Base-by-base conservation (phyloP, 2,888 invertebrate genomes). In the Zelleria hepariella region DNA sequence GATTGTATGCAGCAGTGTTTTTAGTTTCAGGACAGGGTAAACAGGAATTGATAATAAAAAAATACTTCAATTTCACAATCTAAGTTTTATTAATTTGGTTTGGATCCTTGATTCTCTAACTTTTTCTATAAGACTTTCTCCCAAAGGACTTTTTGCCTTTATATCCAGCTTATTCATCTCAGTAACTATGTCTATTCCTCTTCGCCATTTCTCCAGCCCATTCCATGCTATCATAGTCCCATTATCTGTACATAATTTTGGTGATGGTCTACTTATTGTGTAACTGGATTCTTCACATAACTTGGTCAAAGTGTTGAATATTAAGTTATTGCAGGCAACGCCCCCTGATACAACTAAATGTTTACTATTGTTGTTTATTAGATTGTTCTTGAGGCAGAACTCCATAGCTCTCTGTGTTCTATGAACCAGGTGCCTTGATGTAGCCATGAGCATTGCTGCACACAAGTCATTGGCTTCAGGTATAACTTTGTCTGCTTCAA, bases 141-240 rank as follows among this genome's bases (percentile, higher is more conserved):
- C 95, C 66, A 95, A 73, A 15, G 92, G 91, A 75, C 91, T 90
- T 78, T 82, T 89, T 59, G 91, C 83, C 74, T 92, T 85, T 63
- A 93, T 88, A 66, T 92, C 91, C 52, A 97, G 82, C 58, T 82
- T 74, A 62, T 93, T 91, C 58, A 94, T 86, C 74, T 95, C 89
- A 63, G 71, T 80, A 57, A 83, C 67, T 63, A 92, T 75, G 63
- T 92, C 92, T 62, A 83, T 67, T 21, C 90, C 81, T 60, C 76
- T 79, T 62, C 70, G 80, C 88, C 92, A 94, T 78, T 93, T 94
- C 80, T 98, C 98, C 58, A 97, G 89, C 3, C 97, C 98, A 89
- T 98, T 98, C 98, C 99, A 99, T 27, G 99, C 99, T 72, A 99
- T 97, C 99, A 99, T 99, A 26, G 98, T 93, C 21, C 99, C 99